Percentiles rank a stretch among this genome's conserved stretches.
Conservation (phyloP, 2,888 invertebrate species). For the Arrhopalites spinosus region DNA sequence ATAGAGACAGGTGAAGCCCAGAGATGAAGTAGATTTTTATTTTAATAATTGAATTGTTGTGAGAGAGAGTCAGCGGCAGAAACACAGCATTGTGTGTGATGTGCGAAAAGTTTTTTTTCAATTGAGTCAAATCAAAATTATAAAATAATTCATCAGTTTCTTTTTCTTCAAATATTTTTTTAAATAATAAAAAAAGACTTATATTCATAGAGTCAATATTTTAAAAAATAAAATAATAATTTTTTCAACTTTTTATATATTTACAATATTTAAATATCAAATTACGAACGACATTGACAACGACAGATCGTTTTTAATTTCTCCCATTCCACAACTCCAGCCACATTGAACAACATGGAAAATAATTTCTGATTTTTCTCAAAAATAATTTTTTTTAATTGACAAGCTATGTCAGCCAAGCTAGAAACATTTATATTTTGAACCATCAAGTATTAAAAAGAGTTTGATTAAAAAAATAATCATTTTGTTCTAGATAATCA, state of each 20-base stretch:
- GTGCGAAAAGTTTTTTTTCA: conserved; percentile 29
- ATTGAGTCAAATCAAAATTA: conserved; percentile 31
- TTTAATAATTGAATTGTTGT: conserved; percentile 15
- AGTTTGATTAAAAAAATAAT: neutral
- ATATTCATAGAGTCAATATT: neutral
- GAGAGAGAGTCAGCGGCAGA: conserved; percentile 29
- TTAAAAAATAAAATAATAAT: neutral
- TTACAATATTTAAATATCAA: neutral
- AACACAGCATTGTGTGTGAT: conserved; percentile 26
- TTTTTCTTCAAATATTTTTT: neutral
- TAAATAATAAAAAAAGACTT: neutral
- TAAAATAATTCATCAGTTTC: neutral
- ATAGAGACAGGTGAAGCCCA: conserved; percentile 14
- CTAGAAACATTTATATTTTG: neutral
- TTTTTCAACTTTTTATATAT: neutral
- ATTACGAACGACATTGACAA: conserved; percentile 31
- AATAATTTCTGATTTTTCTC: neutral
- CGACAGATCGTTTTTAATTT: neutral
- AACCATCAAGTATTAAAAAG: no score
- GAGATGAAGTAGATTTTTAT: conserved; percentile 8
- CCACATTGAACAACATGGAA: conserved; percentile 29
- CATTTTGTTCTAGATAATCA: neutral
- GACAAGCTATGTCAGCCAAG: conserved; percentile 25
- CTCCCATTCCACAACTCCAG: conserved; percentile 20
- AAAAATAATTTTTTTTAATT: neutral